phyloP scores from a whole-genome alignment of 2,888 invertebrate genomes.

The Malthinus flaveolus region DNA sequence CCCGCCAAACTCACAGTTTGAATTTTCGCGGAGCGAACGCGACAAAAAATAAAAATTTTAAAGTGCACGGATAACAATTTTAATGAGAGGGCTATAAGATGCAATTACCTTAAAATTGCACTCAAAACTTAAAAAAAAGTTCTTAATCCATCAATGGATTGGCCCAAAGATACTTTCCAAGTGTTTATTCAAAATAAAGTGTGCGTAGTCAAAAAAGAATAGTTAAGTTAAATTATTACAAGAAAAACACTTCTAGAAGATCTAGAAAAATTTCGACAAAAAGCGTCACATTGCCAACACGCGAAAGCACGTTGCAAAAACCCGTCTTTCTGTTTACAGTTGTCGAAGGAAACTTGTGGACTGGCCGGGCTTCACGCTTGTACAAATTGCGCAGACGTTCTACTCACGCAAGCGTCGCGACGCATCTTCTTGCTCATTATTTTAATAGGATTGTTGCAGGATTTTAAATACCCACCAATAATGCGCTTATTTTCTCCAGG shows the following conservation, averaged over 20 bases:
- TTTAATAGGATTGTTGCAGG: conserved; percentile 48
- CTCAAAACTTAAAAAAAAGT: not conserved
- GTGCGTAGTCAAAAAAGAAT: not conserved
- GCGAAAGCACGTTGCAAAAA: conserved; percentile 23
- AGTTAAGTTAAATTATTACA: not conserved
- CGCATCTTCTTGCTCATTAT: conserved; percentile 46
- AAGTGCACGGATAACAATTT: not conserved
- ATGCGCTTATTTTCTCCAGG: conserved; percentile 37
- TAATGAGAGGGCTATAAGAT: not conserved
- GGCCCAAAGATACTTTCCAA: not conserved
- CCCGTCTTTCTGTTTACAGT: conserved; percentile 25
- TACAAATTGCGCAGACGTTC: conserved; percentile 40
- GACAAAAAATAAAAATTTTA: not conserved
- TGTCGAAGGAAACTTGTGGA: conserved; percentile 37
- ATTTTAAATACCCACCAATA: conserved; percentile 46
- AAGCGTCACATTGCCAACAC: conserved; percentile 34
- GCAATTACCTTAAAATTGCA: conserved; percentile 16
- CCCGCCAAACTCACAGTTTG: too few relatives aligned
- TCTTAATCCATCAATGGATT: conserved; percentile 4
- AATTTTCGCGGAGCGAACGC: not conserved
- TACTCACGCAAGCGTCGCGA: conserved; percentile 41
- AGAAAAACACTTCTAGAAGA: conserved; percentile 10
- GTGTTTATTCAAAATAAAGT: not conserved
- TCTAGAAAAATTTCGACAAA: conserved; percentile 11
- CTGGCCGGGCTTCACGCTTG: conserved; percentile 42